Percentiles rank a stretch among this genome's conserved stretches.
Conservation (phyloP, 1,140 invertebrate species). For the Drosophila murphyi region DNA sequence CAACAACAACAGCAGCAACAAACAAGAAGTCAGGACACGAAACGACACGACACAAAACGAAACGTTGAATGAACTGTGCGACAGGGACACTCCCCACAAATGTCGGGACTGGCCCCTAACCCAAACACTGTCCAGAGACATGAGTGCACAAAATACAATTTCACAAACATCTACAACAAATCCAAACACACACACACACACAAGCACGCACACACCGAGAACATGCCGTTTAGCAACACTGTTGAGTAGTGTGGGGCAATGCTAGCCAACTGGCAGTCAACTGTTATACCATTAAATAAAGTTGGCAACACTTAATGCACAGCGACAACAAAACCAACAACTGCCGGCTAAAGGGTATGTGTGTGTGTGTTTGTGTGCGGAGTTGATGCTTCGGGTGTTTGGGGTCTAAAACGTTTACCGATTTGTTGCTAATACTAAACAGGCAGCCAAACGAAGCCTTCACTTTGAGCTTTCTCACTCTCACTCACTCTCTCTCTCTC, state of each 20-base stretch:
- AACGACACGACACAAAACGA: conserved; percentile 49
- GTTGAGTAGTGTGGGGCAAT: conserved; percentile 32
- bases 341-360: conserved; percentile 35
- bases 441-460: conserved; percentile 38
- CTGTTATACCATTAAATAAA: conserved; percentile 84
- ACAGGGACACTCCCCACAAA: conserved; percentile 41
- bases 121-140: conserved; percentile 17
- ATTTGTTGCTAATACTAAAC: conserved; percentile 56
- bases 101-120: conserved; percentile 13
- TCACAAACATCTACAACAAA: conserved; percentile 51
- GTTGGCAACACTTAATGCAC: conserved; percentile 84
- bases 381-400: conserved; percentile 10
- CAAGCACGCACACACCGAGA: conserved; percentile 4
- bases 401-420: conserved; percentile 49
- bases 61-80: conserved; percentile 52
- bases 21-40: conserved; percentile 43
- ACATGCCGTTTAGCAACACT: conserved; percentile 62
- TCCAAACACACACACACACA: conserved; percentile 28
- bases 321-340: conserved; percentile 80
- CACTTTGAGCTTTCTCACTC: conserved; percentile 10
- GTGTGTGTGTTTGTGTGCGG: not conserved
- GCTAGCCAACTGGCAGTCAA: conserved; percentile 64
- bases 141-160: conserved; percentile 53
- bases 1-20: conserved; percentile 18
- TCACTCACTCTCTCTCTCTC: not conserved